Evolutionary conservation across 2,113 vertebrate genomes (phyloP).

Genomic region (Actenoides lindsayi): DNA sequence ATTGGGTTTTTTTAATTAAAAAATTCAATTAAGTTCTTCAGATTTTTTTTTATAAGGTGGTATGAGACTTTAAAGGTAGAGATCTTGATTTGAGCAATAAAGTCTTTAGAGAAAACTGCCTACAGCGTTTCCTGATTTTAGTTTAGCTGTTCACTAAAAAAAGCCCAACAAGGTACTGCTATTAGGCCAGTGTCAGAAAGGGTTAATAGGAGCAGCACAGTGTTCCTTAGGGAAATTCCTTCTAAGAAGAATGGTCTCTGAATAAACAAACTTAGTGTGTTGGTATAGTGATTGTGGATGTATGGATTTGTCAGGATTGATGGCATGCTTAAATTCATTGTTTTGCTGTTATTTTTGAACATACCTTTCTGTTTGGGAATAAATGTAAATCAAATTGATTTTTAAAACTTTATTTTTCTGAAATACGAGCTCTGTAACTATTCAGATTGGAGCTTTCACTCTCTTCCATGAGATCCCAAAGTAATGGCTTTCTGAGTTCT

Average conservation of each 20-base stretch:
- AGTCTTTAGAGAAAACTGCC: neutral
- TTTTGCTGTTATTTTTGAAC: neutral
- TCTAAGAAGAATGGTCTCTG: neutral
- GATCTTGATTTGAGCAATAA: neutral
- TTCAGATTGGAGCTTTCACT: neutral
- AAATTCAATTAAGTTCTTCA: too few species aligned
- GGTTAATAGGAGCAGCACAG: neutral
- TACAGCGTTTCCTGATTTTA: neutral
- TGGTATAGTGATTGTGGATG: neutral
- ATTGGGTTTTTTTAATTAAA: neutral
- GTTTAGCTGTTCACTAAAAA: neutral
- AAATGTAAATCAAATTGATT: neutral
- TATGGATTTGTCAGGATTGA: neutral
- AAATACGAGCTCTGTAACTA: neutral
- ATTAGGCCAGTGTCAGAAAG: neutral
- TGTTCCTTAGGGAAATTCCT: neutral
- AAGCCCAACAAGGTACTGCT: neutral
- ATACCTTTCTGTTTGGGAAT: neutral
- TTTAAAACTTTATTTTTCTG: neutral
- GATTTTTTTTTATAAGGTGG: neutral
- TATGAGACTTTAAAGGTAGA: neutral
- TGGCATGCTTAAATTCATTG: neutral
- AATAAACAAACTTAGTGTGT: neutral
- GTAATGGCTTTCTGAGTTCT: neutral
- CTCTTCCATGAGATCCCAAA: neutral